Base-by-base conservation (phyloP, 2,113 vertebrate genomes). In the Acrocephalus kingi region DNA sequence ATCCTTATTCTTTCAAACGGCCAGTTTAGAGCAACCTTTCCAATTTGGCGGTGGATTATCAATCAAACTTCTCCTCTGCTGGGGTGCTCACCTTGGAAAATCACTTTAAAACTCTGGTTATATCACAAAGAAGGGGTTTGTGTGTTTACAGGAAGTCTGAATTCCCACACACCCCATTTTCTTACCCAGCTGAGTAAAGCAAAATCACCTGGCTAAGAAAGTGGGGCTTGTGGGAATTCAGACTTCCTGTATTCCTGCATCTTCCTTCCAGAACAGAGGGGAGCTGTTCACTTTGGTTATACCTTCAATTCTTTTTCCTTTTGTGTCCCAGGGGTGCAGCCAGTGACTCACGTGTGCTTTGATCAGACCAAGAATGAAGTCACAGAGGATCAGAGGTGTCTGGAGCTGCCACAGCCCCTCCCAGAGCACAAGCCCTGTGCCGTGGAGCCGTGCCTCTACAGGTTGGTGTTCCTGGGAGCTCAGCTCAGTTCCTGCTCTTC, bases 401-500 rank as follows among this genome's bases (percentile, higher is more conserved):
- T 67, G 84, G 94, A 87, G 37, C 92, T 93, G 74, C 94, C 56
- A 8, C 97, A 74, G 62, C 92, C 98, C 2, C 68, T 41, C 10
- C 59, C 91, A 1, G 95, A 92, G 35, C 92, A 88, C 13, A 97
- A 98, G 76, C 56, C 96, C 41, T 99, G 99, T 80, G 81, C 93
- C 59, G 69, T 96, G 20, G 54, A 94, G n/a, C 97, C 97, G 0
- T 99, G 99, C 67, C 98, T 98, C 7, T 98, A 98, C 6, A 94
- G 97, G 99, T 98, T 67, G 96, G 98, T 99, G 64, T 15, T 75
- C 69, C 62, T 56, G 66, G 41, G 55, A 89, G 59, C n/a, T 78
- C 80, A 77, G 61, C 27, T 89, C 43, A 49, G 11, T 63, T 87
- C 87, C 61, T 90, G 46, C 81, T 81, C 82, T 49, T 33, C 87